Evolutionary conservation across 2,113 vertebrate genomes (phyloP).

Genomic region (Cynocephalus volans): DNA sequence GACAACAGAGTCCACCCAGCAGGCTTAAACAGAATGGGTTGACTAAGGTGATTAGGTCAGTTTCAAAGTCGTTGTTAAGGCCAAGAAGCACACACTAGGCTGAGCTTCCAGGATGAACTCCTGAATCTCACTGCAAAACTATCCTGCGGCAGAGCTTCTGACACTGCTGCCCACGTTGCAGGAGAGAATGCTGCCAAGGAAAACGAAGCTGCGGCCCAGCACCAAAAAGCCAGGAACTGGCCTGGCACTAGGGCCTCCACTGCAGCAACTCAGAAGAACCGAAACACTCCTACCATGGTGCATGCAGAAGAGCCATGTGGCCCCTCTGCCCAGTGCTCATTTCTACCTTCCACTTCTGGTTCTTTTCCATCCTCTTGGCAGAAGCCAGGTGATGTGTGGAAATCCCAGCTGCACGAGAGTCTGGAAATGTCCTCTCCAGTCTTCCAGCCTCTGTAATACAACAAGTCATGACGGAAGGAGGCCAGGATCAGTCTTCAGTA

Average conservation of each 20-base stretch:
- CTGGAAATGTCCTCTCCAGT: neutral
- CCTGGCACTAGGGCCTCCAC: neutral
- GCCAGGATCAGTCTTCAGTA: fast-evolving
- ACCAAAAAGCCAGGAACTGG: neutral
- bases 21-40: neutral
- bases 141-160: neutral
- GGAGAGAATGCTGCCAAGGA: neutral
- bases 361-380: neutral
- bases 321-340: neutral
- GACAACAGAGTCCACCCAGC: neutral
- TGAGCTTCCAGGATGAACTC: neutral
- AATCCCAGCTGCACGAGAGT: neutral
- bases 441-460: neutral
- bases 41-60: neutral
- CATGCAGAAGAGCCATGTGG: fast-evolving
- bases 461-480: neutral
- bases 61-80: neutral
- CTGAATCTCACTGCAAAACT: neutral
- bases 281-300: fast-evolving
- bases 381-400: neutral
- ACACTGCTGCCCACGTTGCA: neutral
- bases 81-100: too few relatives aligned
- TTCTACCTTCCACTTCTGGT: neutral
- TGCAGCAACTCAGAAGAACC: neutral
- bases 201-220: neutral